Evolutionary conservation across 2,797 vertebrate species (phyloP), one percentile per base, ranked within the genome.

Genomic region (Halcyon chelicuti): DNA sequence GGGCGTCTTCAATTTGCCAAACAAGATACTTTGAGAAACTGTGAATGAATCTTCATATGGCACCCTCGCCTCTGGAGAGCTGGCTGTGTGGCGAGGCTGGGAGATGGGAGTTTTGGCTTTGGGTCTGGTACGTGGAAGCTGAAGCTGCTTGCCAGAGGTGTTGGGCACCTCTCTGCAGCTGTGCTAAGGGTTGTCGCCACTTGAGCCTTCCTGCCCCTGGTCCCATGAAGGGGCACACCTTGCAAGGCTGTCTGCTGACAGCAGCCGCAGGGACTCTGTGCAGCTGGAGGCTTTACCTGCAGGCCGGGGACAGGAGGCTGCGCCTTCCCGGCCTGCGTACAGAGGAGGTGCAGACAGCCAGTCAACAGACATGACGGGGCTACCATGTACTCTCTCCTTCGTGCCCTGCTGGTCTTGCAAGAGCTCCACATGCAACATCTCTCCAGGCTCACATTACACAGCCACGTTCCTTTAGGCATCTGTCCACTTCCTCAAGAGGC

Each of bases 181-280:
- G 0, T 42, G 33, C 8, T 62, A 42, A 25, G 21, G 37, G 33
- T 37, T 61, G 16, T 16, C 51, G 7, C 13, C 16, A 1, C 37
- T 10, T 49, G 13, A 79, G 17, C 75, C 71, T 73, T 42, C 55
- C 13, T 20, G 25, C 7, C 9, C 4, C 26, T 20, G 7, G 18
- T 31, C 16, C 67, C 29, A 18, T 6, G 2, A 37, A 42, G 54
- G 72, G 65, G 14, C 15, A 8, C 26, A 18, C 1, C 55, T 75
- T 75, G 67, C 46, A 21, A 0, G 10, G 23, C 31, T 2, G 7
- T 6, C 42, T 37, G 57, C 28, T n/a, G 31, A 23, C 39, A 33
- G 61, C 22, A 16, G 58, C 49, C 37, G 2, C 2, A 0, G 25
- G 4, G 10, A 4, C 20, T 75, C 16, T 10, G 0, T 10, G 49